Percentiles rank a stretch among this genome's conserved stretches.
phyloP scores from a whole-genome alignment of 2,113 vertebrate species.

The Urocynchramus pylzowi region DNA sequence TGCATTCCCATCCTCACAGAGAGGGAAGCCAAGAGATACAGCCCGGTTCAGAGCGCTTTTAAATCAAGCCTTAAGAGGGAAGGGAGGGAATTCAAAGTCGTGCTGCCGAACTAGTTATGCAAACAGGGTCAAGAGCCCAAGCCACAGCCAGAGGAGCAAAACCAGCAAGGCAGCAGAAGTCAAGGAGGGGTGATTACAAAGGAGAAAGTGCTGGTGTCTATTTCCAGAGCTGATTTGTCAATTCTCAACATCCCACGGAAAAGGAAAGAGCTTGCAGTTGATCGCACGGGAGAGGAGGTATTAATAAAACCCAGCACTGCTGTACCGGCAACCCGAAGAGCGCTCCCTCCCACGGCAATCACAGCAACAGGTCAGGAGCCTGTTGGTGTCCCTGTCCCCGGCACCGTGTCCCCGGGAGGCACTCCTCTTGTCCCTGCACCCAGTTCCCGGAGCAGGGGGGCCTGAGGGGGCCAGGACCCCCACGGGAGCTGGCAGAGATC shows the following conservation, averaged over 20 bases:
- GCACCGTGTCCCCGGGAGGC: not conserved
- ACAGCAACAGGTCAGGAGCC: constrained; percentile 50
- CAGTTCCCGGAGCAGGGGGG: not conserved
- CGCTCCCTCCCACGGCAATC: not conserved
- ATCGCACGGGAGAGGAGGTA: not conserved
- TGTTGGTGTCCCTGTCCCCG: not conserved
- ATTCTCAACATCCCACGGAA: not conserved
- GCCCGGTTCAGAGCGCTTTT: not conserved
- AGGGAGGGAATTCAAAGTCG: not conserved
- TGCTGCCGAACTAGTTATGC: not conserved
- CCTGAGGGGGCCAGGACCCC: not conserved
- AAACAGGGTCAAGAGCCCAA: constrained; percentile 1
- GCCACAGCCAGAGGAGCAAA: not conserved
- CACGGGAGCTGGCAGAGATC: not conserved
- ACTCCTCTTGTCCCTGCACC: not conserved
- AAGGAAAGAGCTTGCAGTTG: not conserved
- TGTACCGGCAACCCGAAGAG: not conserved
- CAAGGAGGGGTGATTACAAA: not conserved
- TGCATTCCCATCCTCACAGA: not conserved
- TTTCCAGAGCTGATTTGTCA: not conserved
- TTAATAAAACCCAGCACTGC: not conserved
- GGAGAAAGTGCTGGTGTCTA: not conserved
- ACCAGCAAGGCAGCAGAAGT: not conserved
- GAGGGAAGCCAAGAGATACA: not conserved
- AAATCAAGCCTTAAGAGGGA: not conserved